phyloP scores from a whole-genome alignment of 2,113 vertebrate species.

The Campylorhamphus procurvoides region DNA sequence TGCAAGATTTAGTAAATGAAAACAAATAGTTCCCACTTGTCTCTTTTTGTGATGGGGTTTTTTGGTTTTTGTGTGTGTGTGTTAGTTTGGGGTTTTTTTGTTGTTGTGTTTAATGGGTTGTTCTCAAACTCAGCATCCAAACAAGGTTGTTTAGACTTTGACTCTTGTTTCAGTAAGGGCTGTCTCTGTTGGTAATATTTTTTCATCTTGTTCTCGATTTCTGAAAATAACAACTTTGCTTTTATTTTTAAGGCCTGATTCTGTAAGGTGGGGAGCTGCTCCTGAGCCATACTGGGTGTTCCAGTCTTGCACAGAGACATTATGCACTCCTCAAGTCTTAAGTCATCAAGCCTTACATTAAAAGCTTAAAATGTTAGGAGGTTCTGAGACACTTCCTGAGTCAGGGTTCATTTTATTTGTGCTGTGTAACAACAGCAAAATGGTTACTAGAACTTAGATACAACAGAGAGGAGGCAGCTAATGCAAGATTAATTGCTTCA shows the following conservation, averaged over 20 bases:
- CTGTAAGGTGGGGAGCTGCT: background rate
- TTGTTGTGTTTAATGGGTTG: background rate
- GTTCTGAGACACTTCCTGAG: rapidly evolving
- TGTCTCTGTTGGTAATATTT: background rate
- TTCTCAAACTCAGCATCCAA: background rate
- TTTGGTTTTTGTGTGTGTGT: background rate
- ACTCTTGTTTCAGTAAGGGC: background rate
- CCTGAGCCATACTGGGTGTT: background rate
- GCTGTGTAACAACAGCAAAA: background rate
- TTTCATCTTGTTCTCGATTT: background rate
- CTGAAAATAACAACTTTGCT: background rate
- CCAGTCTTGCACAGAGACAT: background rate
- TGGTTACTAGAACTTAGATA: background rate
- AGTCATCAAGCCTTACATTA: background rate
- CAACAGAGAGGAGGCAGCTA: background rate
- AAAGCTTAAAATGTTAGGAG: background rate
- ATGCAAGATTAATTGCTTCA: background rate
- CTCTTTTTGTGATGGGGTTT: background rate
- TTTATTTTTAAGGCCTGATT: background rate
- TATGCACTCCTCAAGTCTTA: background rate
- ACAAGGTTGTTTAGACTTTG: background rate
- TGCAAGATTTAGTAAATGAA: background rate
- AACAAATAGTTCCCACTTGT: background rate
- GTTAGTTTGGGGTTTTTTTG: background rate
- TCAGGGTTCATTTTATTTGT: background rate